Percentiles rank a stretch among this genome's conserved stretches.
phyloP scores from a whole-genome alignment of 2,113 vertebrate species.

The Tetraodon nigroviridis region DNA sequence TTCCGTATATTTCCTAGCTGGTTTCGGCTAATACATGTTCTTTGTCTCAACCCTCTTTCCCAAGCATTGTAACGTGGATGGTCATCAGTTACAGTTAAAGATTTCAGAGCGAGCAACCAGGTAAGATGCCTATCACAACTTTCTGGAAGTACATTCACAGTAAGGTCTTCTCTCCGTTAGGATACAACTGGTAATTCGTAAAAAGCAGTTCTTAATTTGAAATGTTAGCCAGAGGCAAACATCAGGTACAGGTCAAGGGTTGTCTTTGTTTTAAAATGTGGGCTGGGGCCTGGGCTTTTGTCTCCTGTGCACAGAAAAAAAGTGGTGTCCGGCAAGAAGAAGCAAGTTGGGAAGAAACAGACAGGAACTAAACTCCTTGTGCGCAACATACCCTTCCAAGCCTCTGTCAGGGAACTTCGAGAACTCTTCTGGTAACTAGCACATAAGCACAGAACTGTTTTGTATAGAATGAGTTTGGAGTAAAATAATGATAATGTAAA shows the following conservation, averaged over 20 bases:
- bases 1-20: not conserved
- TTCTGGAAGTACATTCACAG: not conserved
- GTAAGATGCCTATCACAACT: slow-evolving; percentile 66
- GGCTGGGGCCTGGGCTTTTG: not conserved
- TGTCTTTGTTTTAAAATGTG: not conserved
- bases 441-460: not conserved
- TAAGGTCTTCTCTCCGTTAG: too few species aligned
- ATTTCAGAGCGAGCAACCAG: slow-evolving; percentile 86
- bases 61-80: slow-evolving; percentile 83
- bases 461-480: not conserved
- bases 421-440: slow-evolving; percentile 89
- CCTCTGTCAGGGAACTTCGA: slow-evolving; percentile 81
- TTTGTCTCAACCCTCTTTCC: slow-evolving; percentile 17
- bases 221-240: not conserved
- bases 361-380: slow-evolving; percentile 92
- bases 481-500: not conserved
- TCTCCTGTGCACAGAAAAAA: slow-evolving; percentile 63
- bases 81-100: slow-evolving; percentile 87
- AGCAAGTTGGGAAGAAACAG: slow-evolving; percentile 83
- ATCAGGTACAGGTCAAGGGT: not conserved
- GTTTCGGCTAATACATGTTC: slow-evolving; percentile 9
- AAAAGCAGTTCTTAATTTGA: too few species aligned
- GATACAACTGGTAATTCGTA: too few species aligned
- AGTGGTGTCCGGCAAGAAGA: slow-evolving; percentile 72
- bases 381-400: slow-evolving; percentile 94